Conservation (phyloP, 1,140 invertebrate genomes). For the Acromyrmex charruanus region DNA sequence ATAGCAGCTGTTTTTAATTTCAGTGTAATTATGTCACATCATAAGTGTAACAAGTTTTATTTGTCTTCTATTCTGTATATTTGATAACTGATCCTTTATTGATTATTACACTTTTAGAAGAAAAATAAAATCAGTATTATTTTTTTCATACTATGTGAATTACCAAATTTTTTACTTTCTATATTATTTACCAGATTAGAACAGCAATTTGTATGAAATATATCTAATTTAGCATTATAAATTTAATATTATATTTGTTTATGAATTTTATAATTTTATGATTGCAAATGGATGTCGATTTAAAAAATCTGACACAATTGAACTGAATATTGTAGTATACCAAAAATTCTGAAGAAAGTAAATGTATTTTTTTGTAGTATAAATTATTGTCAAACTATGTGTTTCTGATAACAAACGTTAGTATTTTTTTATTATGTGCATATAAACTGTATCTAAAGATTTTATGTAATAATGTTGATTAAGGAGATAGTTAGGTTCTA, state of each 20-base stretch:
- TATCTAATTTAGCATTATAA: conserved; percentile 64
- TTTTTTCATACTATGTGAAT: conserved; percentile 59
- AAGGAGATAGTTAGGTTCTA: conserved; percentile 32
- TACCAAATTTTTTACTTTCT: conserved; percentile 56
- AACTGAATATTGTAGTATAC: conserved; percentile 32
- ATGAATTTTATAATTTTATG: conserved; percentile 37
- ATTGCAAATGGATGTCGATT: conserved; percentile 32
- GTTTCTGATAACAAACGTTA: conserved; percentile 35
- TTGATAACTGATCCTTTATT: conserved; percentile 55
- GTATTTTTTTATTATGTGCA: conserved; percentile 57
- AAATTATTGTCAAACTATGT: background rate
- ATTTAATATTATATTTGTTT: conserved; percentile 38
- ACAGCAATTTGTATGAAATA: conserved; percentile 64
- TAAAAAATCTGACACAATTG: conserved; percentile 23
- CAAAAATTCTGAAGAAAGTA: conserved; percentile 14
- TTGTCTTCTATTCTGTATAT: conserved; percentile 33
- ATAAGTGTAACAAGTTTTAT: conserved; percentile 14
- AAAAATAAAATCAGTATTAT: conserved; percentile 76
- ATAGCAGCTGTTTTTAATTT: conserved; percentile 37
- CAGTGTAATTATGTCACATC: conserved; percentile 12
- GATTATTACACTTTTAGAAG: conserved; percentile 43
- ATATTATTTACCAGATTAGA: conserved; percentile 49
- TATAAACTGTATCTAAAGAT: conserved; percentile 62
- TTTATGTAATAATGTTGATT: conserved; percentile 74
- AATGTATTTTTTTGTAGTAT: conserved; percentile 4